Conservation (phyloP, 2,113 vertebrate genomes). For the Canis aureus region DNA sequence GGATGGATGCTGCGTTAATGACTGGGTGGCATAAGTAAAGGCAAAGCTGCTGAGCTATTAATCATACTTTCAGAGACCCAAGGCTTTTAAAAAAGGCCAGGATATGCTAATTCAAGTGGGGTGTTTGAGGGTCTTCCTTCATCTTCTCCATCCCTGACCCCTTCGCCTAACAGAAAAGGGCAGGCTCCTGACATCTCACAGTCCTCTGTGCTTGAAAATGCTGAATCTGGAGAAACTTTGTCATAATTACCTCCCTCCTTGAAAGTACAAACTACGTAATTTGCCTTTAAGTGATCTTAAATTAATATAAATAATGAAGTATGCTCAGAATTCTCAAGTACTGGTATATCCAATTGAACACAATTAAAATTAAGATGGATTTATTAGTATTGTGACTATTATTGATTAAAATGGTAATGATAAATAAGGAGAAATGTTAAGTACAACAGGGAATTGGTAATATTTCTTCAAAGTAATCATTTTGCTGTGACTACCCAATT, state of each 20-base stretch:
- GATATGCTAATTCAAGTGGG: constrained; percentile 34
- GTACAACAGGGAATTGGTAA: constrained; percentile 79
- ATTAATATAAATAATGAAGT: constrained; percentile 84
- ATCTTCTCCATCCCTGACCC: background rate
- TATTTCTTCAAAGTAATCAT: constrained; percentile 83
- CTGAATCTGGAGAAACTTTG: constrained; percentile 71
- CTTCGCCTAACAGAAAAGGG: background rate
- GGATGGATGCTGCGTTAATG: background rate
- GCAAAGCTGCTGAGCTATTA: background rate
- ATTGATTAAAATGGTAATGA: constrained; percentile 82
- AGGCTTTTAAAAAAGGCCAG: constrained; percentile 32
- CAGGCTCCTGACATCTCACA: background rate
- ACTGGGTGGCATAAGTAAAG: accelerated
- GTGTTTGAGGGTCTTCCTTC: background rate
- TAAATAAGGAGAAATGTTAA: constrained; percentile 80
- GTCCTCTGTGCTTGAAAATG: background rate
- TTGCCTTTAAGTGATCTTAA: constrained; percentile 83
- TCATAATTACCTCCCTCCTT: constrained; percentile 71
- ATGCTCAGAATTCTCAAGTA: constrained; percentile 80
- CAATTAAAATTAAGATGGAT: constrained; percentile 81
- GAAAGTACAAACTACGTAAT: constrained; percentile 79
- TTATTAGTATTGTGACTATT: constrained; percentile 81
- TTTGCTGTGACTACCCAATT: constrained; percentile 82
- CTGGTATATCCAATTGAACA: constrained; percentile 80
- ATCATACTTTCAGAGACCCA: background rate